These are phyloP conservation scores for Aphrophora alni DNA, from an alignment of 2,888 invertebrate genomes.

Conservation along the genomic window DNA sequence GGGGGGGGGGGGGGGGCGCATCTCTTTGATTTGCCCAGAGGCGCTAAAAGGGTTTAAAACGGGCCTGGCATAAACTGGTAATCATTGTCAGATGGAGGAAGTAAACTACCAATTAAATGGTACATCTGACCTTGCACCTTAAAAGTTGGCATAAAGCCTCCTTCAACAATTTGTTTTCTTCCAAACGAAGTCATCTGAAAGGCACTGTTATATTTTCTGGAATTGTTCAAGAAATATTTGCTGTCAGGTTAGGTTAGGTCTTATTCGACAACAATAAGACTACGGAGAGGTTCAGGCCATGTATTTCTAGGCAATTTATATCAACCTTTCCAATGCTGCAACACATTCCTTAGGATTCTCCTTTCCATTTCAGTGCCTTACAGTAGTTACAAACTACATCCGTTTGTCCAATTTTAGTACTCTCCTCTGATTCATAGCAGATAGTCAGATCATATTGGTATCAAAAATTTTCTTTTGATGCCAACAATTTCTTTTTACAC, in stretches of 20 bases:
- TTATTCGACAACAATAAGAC: constrained; percentile 50
- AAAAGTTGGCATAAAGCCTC: constrained; percentile 43
- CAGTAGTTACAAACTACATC: constrained; percentile 34
- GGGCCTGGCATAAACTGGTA: neutral
- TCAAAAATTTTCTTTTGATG: neutral
- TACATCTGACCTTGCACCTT: constrained; percentile 49
- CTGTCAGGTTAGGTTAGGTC: constrained; percentile 12
- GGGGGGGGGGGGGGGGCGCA: too few relatives aligned
- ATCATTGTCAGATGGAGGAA: neutral
- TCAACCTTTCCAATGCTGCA: neutral
- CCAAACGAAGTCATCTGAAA: constrained; percentile 46
- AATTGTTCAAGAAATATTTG: constrained; percentile 35
- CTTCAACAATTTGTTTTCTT: constrained; percentile 30
- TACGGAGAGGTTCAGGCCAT: constrained; percentile 35
- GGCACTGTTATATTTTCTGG: constrained; percentile 38
- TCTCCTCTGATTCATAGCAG: neutral
- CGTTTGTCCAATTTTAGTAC: constrained; percentile 48
- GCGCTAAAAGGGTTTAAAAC: too few relatives aligned
- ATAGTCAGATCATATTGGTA: neutral
- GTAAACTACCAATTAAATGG: constrained; percentile 44
- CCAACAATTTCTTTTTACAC: neutral
- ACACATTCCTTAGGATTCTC: constrained; percentile 12
- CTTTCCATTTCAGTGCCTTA: constrained; percentile 10
- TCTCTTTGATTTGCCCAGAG: too few relatives aligned
- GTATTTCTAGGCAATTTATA: neutral